Evolutionary conservation across 2,113 vertebrate species (phyloP).

Genomic region (Triplophysa rosa): DNA sequence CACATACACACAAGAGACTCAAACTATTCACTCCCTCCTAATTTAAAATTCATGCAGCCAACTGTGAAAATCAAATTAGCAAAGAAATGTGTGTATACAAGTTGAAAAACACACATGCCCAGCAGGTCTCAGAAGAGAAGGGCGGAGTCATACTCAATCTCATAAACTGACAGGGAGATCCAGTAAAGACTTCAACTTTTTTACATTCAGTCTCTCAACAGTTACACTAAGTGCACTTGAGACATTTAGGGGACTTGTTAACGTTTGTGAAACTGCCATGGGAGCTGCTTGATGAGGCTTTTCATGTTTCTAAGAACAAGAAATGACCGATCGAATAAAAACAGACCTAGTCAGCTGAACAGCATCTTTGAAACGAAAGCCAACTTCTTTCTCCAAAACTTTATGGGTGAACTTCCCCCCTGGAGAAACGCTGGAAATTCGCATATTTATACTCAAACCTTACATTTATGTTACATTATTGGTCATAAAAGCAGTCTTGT

Average conservation of each 20-base stretch:
- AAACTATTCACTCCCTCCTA: conserved; percentile 43
- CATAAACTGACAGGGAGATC: conserved; percentile 43
- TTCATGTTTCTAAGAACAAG: conserved; percentile 14
- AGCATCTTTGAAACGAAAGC: conserved; percentile 9
- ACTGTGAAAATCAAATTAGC: conserved; percentile 64
- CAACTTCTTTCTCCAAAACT: conserved; percentile 1
- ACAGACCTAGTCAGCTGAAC: neutral
- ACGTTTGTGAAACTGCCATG: conserved; percentile 23
- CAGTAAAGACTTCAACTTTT: conserved; percentile 38
- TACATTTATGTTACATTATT: conserved; percentile 24
- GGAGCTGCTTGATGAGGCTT: conserved; percentile 24
- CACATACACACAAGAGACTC: conserved; percentile 7
- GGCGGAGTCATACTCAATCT: neutral
- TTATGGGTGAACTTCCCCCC: neutral
- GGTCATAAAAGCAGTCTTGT: conserved; percentile 6
- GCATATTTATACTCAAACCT: neutral
- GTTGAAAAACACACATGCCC: conserved; percentile 19
- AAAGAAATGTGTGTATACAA: conserved; percentile 38
- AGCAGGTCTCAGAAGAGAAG: neutral
- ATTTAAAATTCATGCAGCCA: conserved; percentile 61
- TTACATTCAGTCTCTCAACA: conserved; percentile 41
- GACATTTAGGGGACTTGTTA: conserved; percentile 46
- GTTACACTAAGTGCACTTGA: conserved; percentile 41
- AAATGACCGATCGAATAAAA: neutral
- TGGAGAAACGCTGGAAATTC: neutral